A percentile compares a stretch with the other conserved stretches of the same genome.
Evolutionary conservation across 2,888 invertebrate species (phyloP).

Genomic region (Tiphia femorata): DNA sequence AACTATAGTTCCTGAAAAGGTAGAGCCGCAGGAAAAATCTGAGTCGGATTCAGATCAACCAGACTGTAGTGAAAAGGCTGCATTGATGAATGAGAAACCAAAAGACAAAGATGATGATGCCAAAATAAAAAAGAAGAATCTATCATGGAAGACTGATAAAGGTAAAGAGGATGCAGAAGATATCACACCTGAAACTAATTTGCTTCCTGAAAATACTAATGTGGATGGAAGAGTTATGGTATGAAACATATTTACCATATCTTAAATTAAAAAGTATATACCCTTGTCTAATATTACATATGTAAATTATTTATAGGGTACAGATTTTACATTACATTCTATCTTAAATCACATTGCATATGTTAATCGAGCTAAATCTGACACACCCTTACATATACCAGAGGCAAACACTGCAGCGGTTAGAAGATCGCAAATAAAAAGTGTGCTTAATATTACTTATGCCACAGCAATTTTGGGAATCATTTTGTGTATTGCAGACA

Average conservation of each 20-base stretch:
- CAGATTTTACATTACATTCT: slow-evolving; percentile 70
- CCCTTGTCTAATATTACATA: background rate
- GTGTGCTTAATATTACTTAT: slow-evolving; percentile 71
- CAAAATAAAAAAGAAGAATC: slow-evolving; percentile 64
- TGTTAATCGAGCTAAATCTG: slow-evolving; percentile 69
- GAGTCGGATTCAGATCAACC: slow-evolving; percentile 65
- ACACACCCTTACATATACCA: slow-evolving; percentile 60
- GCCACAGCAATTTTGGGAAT: slow-evolving; percentile 71
- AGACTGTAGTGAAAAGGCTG: slow-evolving; percentile 61
- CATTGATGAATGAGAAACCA: slow-evolving; percentile 55
- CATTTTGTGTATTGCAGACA: slow-evolving; percentile 70
- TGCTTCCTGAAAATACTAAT: slow-evolving; percentile 55
- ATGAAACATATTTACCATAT: slow-evolving; percentile 2
- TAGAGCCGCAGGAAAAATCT: slow-evolving; percentile 55
- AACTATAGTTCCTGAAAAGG: slow-evolving; percentile 44
- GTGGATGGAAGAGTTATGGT: slow-evolving; percentile 50
- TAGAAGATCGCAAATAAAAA: slow-evolving; percentile 67
- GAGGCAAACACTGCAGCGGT: slow-evolving; percentile 59
- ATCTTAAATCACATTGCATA: slow-evolving; percentile 73
- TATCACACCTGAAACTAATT: slow-evolving; percentile 65
- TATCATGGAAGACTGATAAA: slow-evolving; percentile 67
- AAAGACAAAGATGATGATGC: slow-evolving; percentile 49
- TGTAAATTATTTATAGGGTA: slow-evolving; percentile 47
- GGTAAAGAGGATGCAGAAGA: slow-evolving; percentile 59
- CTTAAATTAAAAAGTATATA: background rate